phyloP scores from a whole-genome alignment of 2,797 vertebrate genomes.

The Erithacus rubecula region DNA sequence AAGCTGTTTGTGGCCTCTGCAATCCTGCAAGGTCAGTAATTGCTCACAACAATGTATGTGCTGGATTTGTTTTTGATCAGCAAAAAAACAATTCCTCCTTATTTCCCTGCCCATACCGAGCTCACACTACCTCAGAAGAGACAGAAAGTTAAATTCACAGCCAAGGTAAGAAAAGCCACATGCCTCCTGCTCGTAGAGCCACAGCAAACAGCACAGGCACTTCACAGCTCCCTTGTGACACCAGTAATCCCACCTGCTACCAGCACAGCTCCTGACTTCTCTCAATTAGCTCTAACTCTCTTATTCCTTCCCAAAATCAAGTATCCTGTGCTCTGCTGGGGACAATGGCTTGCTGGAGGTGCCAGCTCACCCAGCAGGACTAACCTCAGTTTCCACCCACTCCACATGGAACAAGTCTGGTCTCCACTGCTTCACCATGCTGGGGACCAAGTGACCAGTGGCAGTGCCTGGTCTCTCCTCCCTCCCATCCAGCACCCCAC shows the following conservation, averaged over 20 bases:
- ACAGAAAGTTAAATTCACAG: neutral
- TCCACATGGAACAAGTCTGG: neutral
- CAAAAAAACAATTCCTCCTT: neutral
- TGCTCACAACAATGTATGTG: neutral
- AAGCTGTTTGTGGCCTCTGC: neutral
- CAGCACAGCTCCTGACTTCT: neutral
- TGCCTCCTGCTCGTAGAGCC: neutral
- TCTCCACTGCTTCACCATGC: rapidly evolving
- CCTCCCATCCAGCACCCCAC: neutral
- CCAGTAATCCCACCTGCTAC: neutral
- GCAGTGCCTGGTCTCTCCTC: neutral
- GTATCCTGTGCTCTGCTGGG: neutral
- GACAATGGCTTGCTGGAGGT: neutral
- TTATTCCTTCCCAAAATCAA: neutral
- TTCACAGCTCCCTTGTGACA: neutral
- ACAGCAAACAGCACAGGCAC: neutral
- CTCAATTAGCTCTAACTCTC: neutral
- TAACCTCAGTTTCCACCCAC: neutral
- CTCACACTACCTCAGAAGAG: neutral
- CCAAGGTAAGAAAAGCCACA: neutral
- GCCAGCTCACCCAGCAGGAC: neutral
- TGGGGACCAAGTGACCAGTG: neutral
- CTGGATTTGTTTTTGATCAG: neutral
- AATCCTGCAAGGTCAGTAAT: neutral
- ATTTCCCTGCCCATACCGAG: neutral